Percentiles rank a stretch among this genome's conserved stretches.
Conservation (phyloP, 2,797 vertebrate species). For the Choloepus didactylus region DNA sequence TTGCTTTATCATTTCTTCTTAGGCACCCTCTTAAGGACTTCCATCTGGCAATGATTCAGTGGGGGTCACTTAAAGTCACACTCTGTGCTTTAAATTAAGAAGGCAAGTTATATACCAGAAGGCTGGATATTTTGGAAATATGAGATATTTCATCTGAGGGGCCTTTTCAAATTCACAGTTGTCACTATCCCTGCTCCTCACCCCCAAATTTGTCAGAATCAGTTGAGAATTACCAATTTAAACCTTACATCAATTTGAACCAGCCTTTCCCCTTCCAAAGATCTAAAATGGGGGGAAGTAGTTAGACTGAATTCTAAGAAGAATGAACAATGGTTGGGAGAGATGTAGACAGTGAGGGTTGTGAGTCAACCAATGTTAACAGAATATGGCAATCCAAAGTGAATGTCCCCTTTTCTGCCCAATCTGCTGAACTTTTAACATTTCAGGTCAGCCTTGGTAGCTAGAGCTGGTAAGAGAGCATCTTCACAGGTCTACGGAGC, state of each 20-base stretch:
- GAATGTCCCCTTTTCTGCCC: constrained; percentile 3
- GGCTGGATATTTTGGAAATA: neutral
- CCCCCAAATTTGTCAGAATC: neutral
- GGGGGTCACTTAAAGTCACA: neutral
- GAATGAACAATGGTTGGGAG: constrained; percentile 31
- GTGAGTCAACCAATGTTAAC: constrained; percentile 6
- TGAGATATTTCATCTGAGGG: neutral
- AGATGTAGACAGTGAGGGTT: constrained; percentile 37
- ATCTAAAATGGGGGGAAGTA: constrained; percentile 30
- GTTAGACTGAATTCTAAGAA: constrained; percentile 60
- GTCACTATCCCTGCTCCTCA: neutral
- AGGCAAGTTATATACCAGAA: neutral
- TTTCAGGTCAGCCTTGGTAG: constrained; percentile 62
- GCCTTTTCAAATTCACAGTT: constrained; percentile 22
- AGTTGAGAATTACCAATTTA: constrained; percentile 33
- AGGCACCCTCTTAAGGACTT: constrained; percentile 10
- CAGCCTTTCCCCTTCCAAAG: neutral
- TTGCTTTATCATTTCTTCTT: constrained; percentile 58
- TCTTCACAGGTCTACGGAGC: constrained; percentile 3
- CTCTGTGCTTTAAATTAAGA: constrained; percentile 42
- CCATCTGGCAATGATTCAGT: neutral
- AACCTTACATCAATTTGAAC: constrained; percentile 45
- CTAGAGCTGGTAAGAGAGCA: constrained; percentile 37
- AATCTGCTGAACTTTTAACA: constrained; percentile 34
- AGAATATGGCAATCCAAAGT: neutral